Percentiles rank a stretch among this genome's conserved stretches.
Conservation (phyloP, 2,113 vertebrate genomes). For the Paralichthys olivaceus region DNA sequence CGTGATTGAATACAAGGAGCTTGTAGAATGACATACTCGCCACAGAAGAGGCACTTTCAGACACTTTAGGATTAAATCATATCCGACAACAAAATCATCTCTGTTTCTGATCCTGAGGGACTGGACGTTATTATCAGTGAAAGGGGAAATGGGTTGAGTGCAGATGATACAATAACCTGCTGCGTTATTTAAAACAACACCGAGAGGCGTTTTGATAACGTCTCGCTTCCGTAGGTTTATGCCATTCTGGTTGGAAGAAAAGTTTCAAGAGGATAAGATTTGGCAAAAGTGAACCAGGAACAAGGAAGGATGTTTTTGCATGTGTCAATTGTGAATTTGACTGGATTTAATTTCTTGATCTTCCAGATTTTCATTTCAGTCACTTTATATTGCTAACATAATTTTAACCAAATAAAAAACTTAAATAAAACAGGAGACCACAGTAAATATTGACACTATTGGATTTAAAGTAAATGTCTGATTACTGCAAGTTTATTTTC, state of each 20-base stretch:
- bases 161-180: constrained; percentile 19
- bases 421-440: too few relatives aligned
- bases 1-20: neutral
- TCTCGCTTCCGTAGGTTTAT: too few relatives aligned
- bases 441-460: too few relatives aligned
- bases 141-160: constrained; percentile 21
- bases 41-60: neutral
- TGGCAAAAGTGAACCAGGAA: neutral
- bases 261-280: too few relatives aligned
- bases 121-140: constrained; percentile 9
- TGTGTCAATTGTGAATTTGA: neutral
- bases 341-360: neutral
- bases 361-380: too few relatives aligned
- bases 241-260: too few relatives aligned
- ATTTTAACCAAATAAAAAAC: too few relatives aligned
- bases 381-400: too few relatives aligned
- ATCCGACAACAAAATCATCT: neutral
- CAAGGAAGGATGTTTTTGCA: neutral
- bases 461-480: too few relatives aligned
- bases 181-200: constrained; percentile 7
- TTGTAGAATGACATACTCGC: neutral
- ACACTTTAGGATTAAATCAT: constrained; percentile 10
- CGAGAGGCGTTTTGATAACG: too few relatives aligned
- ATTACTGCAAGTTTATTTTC: too few relatives aligned
- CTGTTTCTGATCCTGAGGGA: too few relatives aligned